phyloP scores from a whole-genome alignment of 2,888 invertebrate genomes.

The Amiota mariae region DNA sequence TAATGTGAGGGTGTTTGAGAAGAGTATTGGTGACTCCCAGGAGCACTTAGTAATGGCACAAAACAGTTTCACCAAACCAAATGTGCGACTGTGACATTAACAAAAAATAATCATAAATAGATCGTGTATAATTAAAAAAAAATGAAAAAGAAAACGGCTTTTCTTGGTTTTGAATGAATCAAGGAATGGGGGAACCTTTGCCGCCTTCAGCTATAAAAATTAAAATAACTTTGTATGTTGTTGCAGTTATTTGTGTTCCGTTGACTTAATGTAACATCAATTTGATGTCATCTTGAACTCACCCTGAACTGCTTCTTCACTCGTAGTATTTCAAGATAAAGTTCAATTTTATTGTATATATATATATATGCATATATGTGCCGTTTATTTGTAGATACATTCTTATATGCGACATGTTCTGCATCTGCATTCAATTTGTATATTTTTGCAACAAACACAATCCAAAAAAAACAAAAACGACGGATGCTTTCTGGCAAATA shows the following conservation, averaged over 20 bases:
- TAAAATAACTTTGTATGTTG: neutral
- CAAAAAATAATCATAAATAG: too few relatives aligned
- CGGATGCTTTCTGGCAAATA: neutral
- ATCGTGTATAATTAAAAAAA: too few relatives aligned
- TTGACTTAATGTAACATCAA: slow-evolving; percentile 19
- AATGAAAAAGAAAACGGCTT: too few relatives aligned
- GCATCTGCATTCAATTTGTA: slow-evolving; percentile 28
- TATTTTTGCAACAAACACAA: slow-evolving; percentile 13
- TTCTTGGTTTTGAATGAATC: neutral
- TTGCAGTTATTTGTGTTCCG: slow-evolving; percentile 14
- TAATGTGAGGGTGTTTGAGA: too few relatives aligned
- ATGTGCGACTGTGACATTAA: too few relatives aligned
- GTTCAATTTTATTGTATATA: slow-evolving; percentile 14
- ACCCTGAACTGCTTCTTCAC: neutral
- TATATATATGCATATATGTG: too few relatives aligned
- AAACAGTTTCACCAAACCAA: too few relatives aligned
- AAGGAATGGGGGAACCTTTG: neutral
- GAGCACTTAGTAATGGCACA: too few relatives aligned
- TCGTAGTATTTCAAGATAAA: neutral
- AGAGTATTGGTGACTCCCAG: too few relatives aligned
- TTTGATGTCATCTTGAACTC: neutral
- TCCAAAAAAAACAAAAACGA: neutral
- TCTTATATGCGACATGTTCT: slow-evolving; percentile 19
- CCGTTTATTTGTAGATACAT: too few relatives aligned
- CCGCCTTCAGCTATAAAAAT: slow-evolving; percentile 1